phyloP scores from a whole-genome alignment of 2,797 vertebrate species.

The Pipistrellus nathusii region DNA sequence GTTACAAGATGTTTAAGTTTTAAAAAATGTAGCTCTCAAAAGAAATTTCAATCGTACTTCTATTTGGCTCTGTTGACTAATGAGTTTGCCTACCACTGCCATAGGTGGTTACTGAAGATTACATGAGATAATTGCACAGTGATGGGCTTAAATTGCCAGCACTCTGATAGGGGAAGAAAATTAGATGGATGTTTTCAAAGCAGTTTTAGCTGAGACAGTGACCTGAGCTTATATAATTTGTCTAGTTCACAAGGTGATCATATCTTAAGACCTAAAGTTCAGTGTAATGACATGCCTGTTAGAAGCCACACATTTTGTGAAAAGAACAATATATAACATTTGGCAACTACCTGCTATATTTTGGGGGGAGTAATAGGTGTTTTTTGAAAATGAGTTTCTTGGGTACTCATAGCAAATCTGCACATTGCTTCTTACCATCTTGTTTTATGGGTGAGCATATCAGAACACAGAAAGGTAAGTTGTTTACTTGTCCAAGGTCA shows the following conservation, averaged over 20 bases:
- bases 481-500: not conserved
- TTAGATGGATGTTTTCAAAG: too few relatives aligned
- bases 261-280: not conserved
- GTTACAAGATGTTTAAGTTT: too few relatives aligned
- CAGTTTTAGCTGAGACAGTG: too few relatives aligned
- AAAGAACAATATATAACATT: not conserved
- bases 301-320: not conserved
- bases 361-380: not conserved
- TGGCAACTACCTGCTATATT: not conserved
- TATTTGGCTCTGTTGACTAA: too few relatives aligned
- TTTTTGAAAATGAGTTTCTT: not conserved
- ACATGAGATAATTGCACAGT: not conserved
- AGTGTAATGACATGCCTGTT: not conserved
- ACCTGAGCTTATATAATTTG: too few relatives aligned
- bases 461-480: not conserved
- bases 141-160: too few relatives aligned
- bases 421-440: not conserved
- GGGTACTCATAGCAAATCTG: not conserved
- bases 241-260: too few relatives aligned
- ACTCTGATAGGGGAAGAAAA: too few relatives aligned
- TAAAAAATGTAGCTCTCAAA: too few relatives aligned
- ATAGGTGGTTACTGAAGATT: not conserved
- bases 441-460: not conserved
- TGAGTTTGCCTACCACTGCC: not conserved
- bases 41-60: too few relatives aligned